Base-by-base conservation (phyloP, 1,140 invertebrate genomes). In the Holcopasites calliopsidis region DNA sequence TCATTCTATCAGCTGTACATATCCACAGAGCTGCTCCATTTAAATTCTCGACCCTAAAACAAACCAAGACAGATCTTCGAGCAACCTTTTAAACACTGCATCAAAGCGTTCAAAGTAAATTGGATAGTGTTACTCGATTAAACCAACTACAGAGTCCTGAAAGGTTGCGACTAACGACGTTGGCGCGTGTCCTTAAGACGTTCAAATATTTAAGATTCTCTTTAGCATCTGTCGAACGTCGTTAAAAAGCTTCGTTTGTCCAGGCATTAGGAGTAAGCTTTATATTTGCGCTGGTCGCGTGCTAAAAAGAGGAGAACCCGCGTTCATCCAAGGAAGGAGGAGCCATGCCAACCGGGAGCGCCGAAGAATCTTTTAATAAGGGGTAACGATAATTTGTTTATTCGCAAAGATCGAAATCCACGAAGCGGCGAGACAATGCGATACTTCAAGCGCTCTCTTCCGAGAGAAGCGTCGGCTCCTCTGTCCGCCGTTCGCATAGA, bases 341-440 rank as follows among this genome's bases (percentile, higher is more conserved):
- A 40, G 1, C 11, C 8, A 4, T 8, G 40, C 3, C 49, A 23
- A 49, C 69, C 52, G 42, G 40, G 44, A 33, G 61, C n/a, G 71
- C 66, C 55, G 31, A 26, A 7, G 71, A 74, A 74, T 74, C 62
- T 35, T n/a, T 66, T 74, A 74, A 74, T 66, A 74, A 66, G 38
- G 31, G 21, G 50, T 66, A 74, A 74, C 66, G 50, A 74, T 74
- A 66, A 57, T 74, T 74, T 74, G 66, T 31, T 66, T 66, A 57
- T 74, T 66, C 61, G 21, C n/a, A 31, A 65, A 21, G 49, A 70
- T 13, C 28, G 13, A 31, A 47, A 35, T 26, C 38, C 50, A 28
- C 38, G 26, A 55, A 57, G 38, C 38, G 18, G 35, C 47, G 11
- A 18, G 26, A 49, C 69, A 72, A 35, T 26, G 35, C 7, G n/a